Base-by-base conservation (phyloP, 2,113 vertebrate genomes). In the Gadus macrocephalus region DNA sequence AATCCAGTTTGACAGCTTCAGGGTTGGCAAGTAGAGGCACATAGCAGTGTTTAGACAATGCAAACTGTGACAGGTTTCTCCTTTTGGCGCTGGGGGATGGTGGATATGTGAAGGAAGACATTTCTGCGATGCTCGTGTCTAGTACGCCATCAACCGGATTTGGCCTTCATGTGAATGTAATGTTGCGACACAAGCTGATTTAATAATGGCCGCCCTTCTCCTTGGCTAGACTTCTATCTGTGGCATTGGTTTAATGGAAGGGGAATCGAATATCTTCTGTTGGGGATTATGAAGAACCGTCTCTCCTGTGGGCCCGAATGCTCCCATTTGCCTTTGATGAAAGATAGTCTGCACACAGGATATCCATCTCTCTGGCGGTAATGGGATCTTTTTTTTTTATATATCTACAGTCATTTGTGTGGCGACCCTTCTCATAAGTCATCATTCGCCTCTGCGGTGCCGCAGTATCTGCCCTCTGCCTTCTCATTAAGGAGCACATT, bases 1-100 rank as follows among this genome's bases (percentile, higher is more conserved):
- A 84, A 89, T 85, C 85, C 78, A 81, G 89, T 88, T 82, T 77
- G 83, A 87, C 85, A 73, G 85, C 86, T 87, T 88, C 56, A 69
- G 73, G 71, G 77, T 71, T n/a, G 25, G 72, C 85, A 85, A 81
- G 86, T 83, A 78, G 81, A 77, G 83, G 69, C 86, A 76, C 69
- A 87, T 88, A 79, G 55, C 15, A 58, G 55, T 1, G 55, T 58
- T 58, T 69, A 15, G 59, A 60, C 27, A n/a, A 15, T 3, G 8
- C 74, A 66, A 79, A 78, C 77, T 80, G 78, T 76, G 78, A 62
- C 64, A 60, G 20, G 62, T 59, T 63, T 60, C 38, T 27, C 35
- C 61, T 8, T 28, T 58, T 69, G 61, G 31, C 35, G 14, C 65
- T 70, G 63, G 42, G 42, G 42, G 42, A 35, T 35, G 31, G 2